Percentiles rank a stretch among this genome's conserved stretches.
phyloP scores from a whole-genome alignment of 2,113 vertebrate genomes.

The Zosterops japonicus region DNA sequence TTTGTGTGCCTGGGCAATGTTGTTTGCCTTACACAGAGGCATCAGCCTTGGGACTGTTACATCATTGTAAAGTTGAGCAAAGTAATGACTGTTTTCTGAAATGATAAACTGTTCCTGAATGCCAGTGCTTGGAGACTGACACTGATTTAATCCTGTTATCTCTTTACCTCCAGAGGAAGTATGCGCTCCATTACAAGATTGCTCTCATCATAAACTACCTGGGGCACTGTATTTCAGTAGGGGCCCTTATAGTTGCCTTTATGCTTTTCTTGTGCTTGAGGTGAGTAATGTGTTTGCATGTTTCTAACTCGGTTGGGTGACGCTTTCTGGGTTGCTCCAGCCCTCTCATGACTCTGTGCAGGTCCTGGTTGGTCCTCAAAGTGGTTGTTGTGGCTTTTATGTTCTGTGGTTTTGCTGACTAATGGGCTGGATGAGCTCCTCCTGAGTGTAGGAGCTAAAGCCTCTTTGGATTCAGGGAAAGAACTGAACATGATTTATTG shows the following conservation, averaged over 20 bases:
- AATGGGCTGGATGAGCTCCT: neutral
- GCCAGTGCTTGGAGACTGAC: slow-evolving; percentile 3
- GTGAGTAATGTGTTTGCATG: slow-evolving; percentile 78
- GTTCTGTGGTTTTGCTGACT: neutral
- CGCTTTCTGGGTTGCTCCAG: neutral
- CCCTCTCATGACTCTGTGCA: neutral
- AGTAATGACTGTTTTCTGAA: slow-evolving; percentile 54
- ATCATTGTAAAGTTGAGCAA: neutral
- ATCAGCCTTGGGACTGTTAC: neutral
- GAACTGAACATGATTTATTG: neutral
- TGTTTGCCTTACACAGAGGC: neutral
- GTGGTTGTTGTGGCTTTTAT: neutral
- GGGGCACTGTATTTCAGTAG: slow-evolving; percentile 94
- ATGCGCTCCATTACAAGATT: slow-evolving; percentile 90
- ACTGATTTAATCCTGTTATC: slow-evolving; percentile 66
- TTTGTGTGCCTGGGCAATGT: neutral
- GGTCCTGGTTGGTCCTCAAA: neutral
- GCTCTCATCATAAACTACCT: slow-evolving; percentile 97
- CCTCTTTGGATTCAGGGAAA: neutral
- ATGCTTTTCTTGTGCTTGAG: slow-evolving; percentile 94
- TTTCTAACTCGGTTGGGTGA: neutral
- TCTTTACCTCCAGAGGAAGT: slow-evolving; percentile 85
- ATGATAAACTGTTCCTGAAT: slow-evolving; percentile 46
- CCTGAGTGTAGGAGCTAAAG: neutral
- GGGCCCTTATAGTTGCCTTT: slow-evolving; percentile 92